phyloP scores from a whole-genome alignment of 1,140 invertebrate genomes.

The Chymomyza costata region DNA sequence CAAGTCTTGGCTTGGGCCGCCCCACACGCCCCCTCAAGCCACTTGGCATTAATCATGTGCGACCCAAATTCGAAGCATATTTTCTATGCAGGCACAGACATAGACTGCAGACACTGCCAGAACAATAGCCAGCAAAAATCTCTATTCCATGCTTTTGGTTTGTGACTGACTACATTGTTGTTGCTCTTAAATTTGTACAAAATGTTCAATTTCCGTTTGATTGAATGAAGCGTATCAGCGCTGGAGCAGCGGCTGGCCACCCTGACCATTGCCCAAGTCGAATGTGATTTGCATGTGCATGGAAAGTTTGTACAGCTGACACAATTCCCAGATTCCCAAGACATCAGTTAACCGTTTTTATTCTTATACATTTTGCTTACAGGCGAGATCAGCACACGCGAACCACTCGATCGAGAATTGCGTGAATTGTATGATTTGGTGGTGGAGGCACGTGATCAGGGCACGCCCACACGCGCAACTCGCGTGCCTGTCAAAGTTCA shows the following conservation, averaged over 20 bases:
- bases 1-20: neutral
- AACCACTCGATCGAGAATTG: conserved; percentile 88
- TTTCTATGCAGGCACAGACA: conserved; percentile 2
- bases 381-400: conserved; percentile 90
- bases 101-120: too few species aligned
- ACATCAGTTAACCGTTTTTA: conserved; percentile 2
- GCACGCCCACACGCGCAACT: conserved; percentile 83
- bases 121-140: conserved; percentile 12
- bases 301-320: conserved; percentile 1
- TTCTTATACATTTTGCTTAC: conserved; percentile 51
- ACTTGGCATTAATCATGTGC: conserved; percentile 46
- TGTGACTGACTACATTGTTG: neutral
- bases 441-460: conserved; percentile 90
- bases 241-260: too few species aligned
- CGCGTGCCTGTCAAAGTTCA: conserved; percentile 84
- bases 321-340: conserved; percentile 1
- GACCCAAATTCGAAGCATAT: conserved; percentile 45
- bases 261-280: too few species aligned
- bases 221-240: conserved; percentile 2
- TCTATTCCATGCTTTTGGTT: neutral
- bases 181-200: conserved; percentile 1
- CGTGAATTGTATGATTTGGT: conserved; percentile 87
- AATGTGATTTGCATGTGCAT: too few species aligned
- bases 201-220: conserved; percentile 20
- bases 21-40: neutral